Base-by-base conservation (phyloP, 2,888 invertebrate genomes). In the Leucania comma region DNA sequence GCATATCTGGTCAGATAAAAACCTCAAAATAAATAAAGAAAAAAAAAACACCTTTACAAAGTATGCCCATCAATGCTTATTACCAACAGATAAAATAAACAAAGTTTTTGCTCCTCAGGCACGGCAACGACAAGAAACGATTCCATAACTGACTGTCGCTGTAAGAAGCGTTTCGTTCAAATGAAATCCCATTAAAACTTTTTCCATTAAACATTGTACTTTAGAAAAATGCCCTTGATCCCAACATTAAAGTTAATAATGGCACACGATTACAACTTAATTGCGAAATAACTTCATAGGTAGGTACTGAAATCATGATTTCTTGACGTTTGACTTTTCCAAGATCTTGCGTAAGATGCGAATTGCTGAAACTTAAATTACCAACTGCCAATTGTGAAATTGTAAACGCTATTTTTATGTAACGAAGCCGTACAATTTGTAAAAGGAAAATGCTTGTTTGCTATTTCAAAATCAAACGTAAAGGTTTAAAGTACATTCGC, bases 121-220 rank as follows among this genome's bases (percentile, higher is more conserved):
- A 42, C 57, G 58, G 75, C 32, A 90, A 89, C 90, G 85, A 59
- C 64, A 88, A 90, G 89, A 89, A 91, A 91, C 90, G 92, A 91
- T 90, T 88, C 70, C 73, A 68, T 77, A 91, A 90, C 90, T 85
- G 89, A 89, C 87, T 74, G 66, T 71, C 68, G 62, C 72, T 64
- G 62, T 73, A 65, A 75, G 69, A 76, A 90, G 87, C 90, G 91
- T 92, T 93, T 87, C 92, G 90, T 93, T 91, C 91, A 92, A 85
- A 85, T 94, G 92, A 92, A 93, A 94, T 92, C 90, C 91, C 88
- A 94, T 95, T 95, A 93, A 94, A 95, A 95, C 92, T 95, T 95
- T 94, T 94, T 93, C 93, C 93, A 95, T 95, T 94, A 93, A 93
- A 93, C 90, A 92, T 92, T 91, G 88, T 90, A 90, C 90, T 91